A percentile compares a stretch with the other conserved stretches of the same genome.
phyloP scores from a whole-genome alignment of 92 coral and sea anemone genomes.

The Virgularia gustaviana region DNA sequence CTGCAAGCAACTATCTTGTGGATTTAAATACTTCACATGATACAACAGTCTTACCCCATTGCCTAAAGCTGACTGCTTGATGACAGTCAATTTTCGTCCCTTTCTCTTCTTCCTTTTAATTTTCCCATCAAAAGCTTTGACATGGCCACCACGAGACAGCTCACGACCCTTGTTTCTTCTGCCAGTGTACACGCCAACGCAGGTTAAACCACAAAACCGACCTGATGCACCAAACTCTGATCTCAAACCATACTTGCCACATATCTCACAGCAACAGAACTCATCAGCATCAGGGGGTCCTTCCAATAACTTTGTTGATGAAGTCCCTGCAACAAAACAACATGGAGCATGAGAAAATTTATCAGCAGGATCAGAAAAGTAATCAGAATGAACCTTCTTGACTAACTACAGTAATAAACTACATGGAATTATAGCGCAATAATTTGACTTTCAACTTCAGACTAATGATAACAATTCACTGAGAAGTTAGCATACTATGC shows the following conservation, averaged over 20 bases:
- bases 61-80: conserved; percentile 24
- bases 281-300: conserved; percentile 75
- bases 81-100: conserved; percentile 36
- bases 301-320: conserved; percentile 15
- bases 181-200: conserved; percentile 96
- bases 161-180: conserved; percentile 92
- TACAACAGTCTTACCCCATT: conserved; percentile 12
- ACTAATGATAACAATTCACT: too few species aligned
- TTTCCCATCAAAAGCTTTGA: conserved; percentile 73
- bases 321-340: too few species aligned
- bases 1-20: not conserved
- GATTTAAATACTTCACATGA: conserved; percentile 1
- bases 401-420: not conserved
- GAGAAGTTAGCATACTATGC: too few species aligned
- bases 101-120: conserved; percentile 76
- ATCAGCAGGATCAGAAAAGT: too few species aligned
- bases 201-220: conserved; percentile 88
- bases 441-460: too few species aligned
- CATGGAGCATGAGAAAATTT: too few species aligned
- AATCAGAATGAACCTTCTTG: not conserved
- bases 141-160: conserved; percentile 56
- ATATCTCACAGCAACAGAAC: conserved; percentile 90
- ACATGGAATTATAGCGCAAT: too few species aligned
- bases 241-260: conserved; percentile 91
- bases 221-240: conserved; percentile 94